Base-by-base conservation (phyloP, 2,888 invertebrate genomes). In the Agrochola circellaris region DNA sequence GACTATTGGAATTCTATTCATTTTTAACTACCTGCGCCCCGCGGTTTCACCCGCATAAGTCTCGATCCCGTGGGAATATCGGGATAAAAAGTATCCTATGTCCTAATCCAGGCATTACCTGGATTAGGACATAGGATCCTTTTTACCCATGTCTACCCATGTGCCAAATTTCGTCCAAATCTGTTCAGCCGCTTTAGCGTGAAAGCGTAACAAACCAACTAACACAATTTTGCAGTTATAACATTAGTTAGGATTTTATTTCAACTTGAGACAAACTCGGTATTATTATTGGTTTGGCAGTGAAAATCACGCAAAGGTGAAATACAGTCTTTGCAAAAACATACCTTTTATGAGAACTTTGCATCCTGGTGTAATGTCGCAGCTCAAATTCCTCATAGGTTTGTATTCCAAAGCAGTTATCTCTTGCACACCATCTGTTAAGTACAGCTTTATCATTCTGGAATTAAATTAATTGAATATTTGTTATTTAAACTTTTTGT, bases 391-490 rank as follows among this genome's bases (percentile, higher is more conserved):
- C 70, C 96, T 92, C 93, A 98, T 97, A 0, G 97, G 97, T 86
- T 94, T 97, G 90, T 98, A 98, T 92, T 99, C 98, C 90, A 98
- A 97, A 0, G 97, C 98, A 74, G 97, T 95, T 58, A 98, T 92
- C 85, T 97, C 97, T 92, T 98, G 98, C 0, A 97, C 95, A 23
- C 98, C 98, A 96, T 99, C 98, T 8, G 98, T 98, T 83, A 98
- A 92, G 78, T 96, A 97, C 73, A 98, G 90, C 90, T 98, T 97
- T 81, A 98, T 94, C 97, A 98, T 98, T 90, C 98, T 97, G 92
- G 45, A 94, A 94, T 11, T 60, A 45, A 68, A 76, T 38, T 45
- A 38, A 42, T 73, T 20, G 4, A 73, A 38, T 74, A 72, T 60
- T 67, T 58, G 23, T 20, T 66, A 7, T 26, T 62, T 13, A 34